Base-by-base conservation (phyloP, 2,888 invertebrate genomes). In the Drosophila neutralis region DNA sequence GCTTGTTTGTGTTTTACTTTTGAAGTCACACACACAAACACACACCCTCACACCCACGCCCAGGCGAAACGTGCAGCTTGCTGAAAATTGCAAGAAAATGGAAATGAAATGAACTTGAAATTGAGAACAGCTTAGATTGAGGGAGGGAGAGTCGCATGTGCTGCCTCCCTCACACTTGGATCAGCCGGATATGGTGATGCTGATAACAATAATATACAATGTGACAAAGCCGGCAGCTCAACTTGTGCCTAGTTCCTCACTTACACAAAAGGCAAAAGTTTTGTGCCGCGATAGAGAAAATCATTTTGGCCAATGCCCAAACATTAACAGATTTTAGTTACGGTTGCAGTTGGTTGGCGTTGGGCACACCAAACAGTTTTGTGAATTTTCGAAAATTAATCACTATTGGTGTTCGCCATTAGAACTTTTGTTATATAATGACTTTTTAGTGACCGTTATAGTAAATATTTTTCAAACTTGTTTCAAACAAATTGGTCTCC, bases 51-150 rank as follows among this genome's bases (percentile, higher is more conserved):
- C 42, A 57, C 53, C 40, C 40, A 61, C 57, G 24, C 21, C 21
- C 48, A 4, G n/a, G 33, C 36, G 42, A 40, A 62, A 67, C 70
- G 65, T 68, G 70, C 69, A 78, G 61, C 62, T 73, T 75, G 67
- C 67, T 58, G 29, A 61, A 76, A 69, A 74, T 71, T 76, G 69
- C 58, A 67, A 79, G 79, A 76, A 85, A 84, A 87, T 83, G 76
- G 73, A 85, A 85, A 85, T 86, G 68, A 89, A 85, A 87, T 87
- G 81, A 89, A 86, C 89, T 83, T 83, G 71, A 88, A 79, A 83
- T 73, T 74, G 74, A 68, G 70, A 81, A 59, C 62, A 78, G 62
- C 68, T 68, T 53, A 65, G 60, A 67, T 53, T 67, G 49, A 61
- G 27, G 58, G n/a, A 59, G 36, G 56, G 4, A 45, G 13, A 45